A percentile compares a stretch with the other conserved stretches of the same genome.
phyloP scores from a whole-genome alignment of 2,888 invertebrate genomes.

The Dorcus parallelipipedus region DNA sequence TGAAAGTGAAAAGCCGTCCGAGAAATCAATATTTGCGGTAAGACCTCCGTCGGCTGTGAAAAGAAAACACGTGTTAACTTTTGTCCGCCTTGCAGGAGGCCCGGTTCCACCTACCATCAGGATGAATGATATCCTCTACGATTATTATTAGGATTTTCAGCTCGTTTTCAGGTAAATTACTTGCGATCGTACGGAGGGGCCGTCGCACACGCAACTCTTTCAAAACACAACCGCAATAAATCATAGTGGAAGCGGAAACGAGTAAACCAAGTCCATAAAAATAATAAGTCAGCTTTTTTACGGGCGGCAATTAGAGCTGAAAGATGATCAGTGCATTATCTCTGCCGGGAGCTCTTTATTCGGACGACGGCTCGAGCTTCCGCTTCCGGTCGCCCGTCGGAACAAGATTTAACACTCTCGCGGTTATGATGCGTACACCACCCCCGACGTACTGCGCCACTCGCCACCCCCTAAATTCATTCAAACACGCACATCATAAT shows the following conservation, averaged over 20 bases:
- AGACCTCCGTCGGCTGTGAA: slow-evolving; percentile 22
- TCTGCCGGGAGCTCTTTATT: slow-evolving; percentile 43
- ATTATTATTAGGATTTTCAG: no score
- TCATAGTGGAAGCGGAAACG: slow-evolving; percentile 26
- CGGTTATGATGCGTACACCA: slow-evolving; percentile 44
- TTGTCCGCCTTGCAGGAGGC: slow-evolving; percentile 4
- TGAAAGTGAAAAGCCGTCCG: slow-evolving; percentile 25
- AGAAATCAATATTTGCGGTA: slow-evolving; percentile 35
- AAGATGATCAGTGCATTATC: slow-evolving; percentile 43
- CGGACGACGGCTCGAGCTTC: slow-evolving; percentile 49
- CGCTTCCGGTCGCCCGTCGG: slow-evolving; percentile 49
- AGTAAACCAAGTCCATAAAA: slow-evolving; percentile 35
- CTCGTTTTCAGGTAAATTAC: no score
- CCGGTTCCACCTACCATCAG: neutral
- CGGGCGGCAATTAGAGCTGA: slow-evolving; percentile 45
- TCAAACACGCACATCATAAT: slow-evolving; percentile 15
- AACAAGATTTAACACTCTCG: slow-evolving; percentile 51
- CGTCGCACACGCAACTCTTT: neutral
- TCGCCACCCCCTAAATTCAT: slow-evolving; percentile 16
- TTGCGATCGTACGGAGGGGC: no score
- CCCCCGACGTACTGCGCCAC: slow-evolving; percentile 19
- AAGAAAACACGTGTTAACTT: slow-evolving; percentile 15
- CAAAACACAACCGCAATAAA: slow-evolving; percentile 9
- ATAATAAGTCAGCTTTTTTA: slow-evolving; percentile 34
- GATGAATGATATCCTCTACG: no score